Evolutionary conservation across 2,888 invertebrate genomes (phyloP).

Genomic region (Digitonthophagus gazella): DNA sequence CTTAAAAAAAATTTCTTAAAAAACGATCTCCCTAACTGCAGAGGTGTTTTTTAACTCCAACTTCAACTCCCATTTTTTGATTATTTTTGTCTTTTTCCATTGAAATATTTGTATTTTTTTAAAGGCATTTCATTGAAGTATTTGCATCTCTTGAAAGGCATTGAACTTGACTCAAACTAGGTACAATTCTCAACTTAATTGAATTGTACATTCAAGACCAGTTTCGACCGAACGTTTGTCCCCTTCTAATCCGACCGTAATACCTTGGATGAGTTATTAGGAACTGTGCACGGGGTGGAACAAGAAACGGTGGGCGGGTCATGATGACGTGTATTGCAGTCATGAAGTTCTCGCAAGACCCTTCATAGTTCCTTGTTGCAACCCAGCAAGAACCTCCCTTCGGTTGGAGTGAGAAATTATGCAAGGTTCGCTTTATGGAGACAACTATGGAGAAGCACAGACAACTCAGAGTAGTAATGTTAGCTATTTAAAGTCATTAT

Average conservation of each 20-base stretch:
- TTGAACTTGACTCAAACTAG: background rate
- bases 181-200: background rate
- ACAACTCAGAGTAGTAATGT: background rate
- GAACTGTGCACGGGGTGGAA: background rate
- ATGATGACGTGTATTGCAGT: background rate
- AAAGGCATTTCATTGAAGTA: too few relatives aligned
- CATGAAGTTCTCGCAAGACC: background rate
- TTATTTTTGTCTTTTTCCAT: too few relatives aligned
- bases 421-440: background rate
- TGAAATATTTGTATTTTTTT: too few relatives aligned
- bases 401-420: background rate
- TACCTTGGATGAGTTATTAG: background rate
- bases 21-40: too few relatives aligned
- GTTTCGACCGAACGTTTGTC: background rate
- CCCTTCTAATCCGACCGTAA: background rate
- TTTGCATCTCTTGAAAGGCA: too few relatives aligned
- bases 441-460: too few relatives aligned
- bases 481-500: background rate
- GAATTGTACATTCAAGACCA: background rate
- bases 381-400: background rate
- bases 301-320: background rate
- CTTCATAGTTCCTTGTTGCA: background rate
- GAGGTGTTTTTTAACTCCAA: too few relatives aligned
- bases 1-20: too few relatives aligned
- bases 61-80: too few relatives aligned